These are phyloP conservation scores for Globodera rostochiensis DNA, from an alignment of 1,140 invertebrate species.

Conservation along the genomic window DNA sequence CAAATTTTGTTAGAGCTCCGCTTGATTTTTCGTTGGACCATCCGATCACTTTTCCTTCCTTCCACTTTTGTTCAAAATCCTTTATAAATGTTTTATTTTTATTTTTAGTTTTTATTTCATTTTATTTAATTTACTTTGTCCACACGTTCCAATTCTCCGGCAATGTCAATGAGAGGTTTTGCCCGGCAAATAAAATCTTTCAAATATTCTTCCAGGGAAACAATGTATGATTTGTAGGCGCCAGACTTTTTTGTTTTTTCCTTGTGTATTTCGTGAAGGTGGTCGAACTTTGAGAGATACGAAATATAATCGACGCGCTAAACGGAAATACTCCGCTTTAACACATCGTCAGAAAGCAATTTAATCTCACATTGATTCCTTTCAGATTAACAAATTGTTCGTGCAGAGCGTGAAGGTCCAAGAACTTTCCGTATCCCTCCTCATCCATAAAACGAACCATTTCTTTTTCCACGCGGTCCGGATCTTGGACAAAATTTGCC, in stretches of 20 bases:
- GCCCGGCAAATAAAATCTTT: slow-evolving; percentile 81
- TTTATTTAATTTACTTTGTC: slow-evolving; percentile 34
- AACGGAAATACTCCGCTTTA: slow-evolving; percentile 59
- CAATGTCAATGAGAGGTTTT: slow-evolving; percentile 86
- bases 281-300: slow-evolving; percentile 90
- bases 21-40: slow-evolving; percentile 93
- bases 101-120: background rate
- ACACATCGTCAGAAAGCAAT: background rate
- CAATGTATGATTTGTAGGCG: slow-evolving; percentile 74
- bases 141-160: slow-evolving; percentile 66
- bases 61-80: slow-evolving; percentile 87
- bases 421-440: slow-evolving; percentile 97
- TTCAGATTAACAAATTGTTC: slow-evolving; percentile 95
- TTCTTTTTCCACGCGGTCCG: slow-evolving; percentile 57
- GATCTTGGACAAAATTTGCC: slow-evolving; percentile 59
- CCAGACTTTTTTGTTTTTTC: slow-evolving; percentile 61
- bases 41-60: slow-evolving; percentile 83
- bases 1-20: slow-evolving; percentile 84
- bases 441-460: slow-evolving; percentile 95
- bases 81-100: slow-evolving; percentile 50
- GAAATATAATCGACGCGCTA: slow-evolving; percentile 93
- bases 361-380: slow-evolving; percentile 78
- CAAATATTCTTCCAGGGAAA: slow-evolving; percentile 83
- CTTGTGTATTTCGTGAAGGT: slow-evolving; percentile 91
- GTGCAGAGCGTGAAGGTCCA: slow-evolving; percentile 96